Percentiles rank a stretch among this genome's conserved stretches.
These are phyloP conservation scores for Phoxinus dragarum DNA, from an alignment of 2,797 vertebrate species.

Conservation along the genomic window DNA sequence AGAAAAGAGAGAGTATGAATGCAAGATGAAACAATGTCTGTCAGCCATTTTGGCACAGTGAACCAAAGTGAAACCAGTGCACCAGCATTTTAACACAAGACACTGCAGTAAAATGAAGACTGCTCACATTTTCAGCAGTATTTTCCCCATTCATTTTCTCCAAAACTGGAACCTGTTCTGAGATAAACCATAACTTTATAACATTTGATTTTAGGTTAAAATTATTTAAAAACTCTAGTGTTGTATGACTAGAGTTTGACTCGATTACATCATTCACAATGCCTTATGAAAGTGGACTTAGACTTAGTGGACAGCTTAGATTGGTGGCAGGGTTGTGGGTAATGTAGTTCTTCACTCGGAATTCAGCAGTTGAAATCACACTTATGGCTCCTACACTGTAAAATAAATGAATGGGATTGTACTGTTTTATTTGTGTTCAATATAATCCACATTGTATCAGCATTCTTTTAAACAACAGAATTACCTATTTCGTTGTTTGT, in stretches of 20 bases:
- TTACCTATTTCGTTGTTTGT: background rate
- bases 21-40: constrained; percentile 5
- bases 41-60: background rate
- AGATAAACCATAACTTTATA: background rate
- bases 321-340: background rate
- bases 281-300: background rate
- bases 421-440: background rate
- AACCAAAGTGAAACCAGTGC: background rate
- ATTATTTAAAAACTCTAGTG: background rate
- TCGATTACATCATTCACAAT: background rate
- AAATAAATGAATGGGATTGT: background rate
- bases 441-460: background rate
- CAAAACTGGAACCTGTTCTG: background rate
- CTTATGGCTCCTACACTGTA: background rate
- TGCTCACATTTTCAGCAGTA: background rate
- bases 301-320: too few relatives aligned
- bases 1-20: constrained; percentile 14
- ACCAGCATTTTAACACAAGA: background rate
- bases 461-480: too few relatives aligned
- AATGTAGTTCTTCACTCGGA: background rate
- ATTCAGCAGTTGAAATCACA: background rate
- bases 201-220: background rate
- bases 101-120: background rate
- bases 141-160: background rate
- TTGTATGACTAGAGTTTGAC: background rate